Percentiles rank a stretch among this genome's conserved stretches.
phyloP scores from a whole-genome alignment of 1,140 invertebrate species.

The Latrodectus geometricus region DNA sequence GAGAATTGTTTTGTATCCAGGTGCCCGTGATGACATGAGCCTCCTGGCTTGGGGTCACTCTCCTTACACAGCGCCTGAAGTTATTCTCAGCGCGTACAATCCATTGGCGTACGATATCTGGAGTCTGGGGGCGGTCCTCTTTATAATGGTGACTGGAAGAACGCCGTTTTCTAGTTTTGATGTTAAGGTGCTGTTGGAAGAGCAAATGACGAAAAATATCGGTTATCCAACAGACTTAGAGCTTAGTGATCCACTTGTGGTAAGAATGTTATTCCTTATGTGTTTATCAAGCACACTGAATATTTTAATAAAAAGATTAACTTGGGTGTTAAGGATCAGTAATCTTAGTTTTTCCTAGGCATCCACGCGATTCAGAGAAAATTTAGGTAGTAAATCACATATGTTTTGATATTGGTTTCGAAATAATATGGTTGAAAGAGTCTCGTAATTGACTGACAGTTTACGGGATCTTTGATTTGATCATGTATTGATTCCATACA shows the following conservation, averaged over 20 bases:
- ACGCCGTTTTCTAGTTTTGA: constrained; percentile 94
- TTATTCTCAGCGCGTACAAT: constrained; percentile 75
- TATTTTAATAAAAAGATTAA: too few relatives aligned
- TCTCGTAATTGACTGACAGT: too few relatives aligned
- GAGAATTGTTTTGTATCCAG: constrained; percentile 58
- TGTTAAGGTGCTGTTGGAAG: constrained; percentile 80
- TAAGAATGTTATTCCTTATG: background rate
- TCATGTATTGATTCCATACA: too few relatives aligned
- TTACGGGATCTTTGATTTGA: too few relatives aligned
- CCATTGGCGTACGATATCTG: constrained; percentile 77
- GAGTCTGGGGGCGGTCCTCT: constrained; percentile 76
- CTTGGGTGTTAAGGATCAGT: too few relatives aligned
- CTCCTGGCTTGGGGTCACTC: constrained; percentile 77
- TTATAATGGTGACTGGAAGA: constrained; percentile 76
- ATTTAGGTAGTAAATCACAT: too few relatives aligned
- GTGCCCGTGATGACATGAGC: constrained; percentile 68
- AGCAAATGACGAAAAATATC: constrained; percentile 60
- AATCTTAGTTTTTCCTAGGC: too few relatives aligned
- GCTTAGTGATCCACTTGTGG: background rate
- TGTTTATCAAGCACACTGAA: too few relatives aligned
- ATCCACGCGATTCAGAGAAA: too few relatives aligned
- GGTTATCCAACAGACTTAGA: background rate
- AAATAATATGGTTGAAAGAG: too few relatives aligned
- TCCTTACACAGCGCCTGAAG: constrained; percentile 79
- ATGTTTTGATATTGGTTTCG: too few relatives aligned